Conservation (phyloP, 1,140 invertebrate species). For the Palaemon carinicauda region DNA sequence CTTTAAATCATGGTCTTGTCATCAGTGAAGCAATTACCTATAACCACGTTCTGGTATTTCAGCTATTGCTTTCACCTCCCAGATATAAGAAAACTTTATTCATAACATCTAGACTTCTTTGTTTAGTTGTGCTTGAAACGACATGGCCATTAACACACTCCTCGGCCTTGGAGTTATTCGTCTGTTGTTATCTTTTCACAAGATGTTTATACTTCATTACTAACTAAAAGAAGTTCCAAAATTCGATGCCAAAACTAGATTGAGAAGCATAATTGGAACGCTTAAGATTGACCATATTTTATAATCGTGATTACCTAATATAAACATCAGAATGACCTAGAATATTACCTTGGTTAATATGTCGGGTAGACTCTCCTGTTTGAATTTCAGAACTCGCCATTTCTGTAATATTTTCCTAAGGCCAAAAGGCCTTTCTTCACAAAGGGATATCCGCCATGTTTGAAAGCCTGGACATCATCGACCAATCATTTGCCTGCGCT, state of each 20-base stretch:
- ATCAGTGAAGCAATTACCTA: too few relatives aligned
- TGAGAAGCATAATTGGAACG: constrained; percentile 22
- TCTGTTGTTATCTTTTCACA: constrained; percentile 26
- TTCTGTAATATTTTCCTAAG: background rate
- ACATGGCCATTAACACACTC: too few relatives aligned
- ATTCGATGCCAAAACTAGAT: background rate
- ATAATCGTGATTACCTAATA: background rate
- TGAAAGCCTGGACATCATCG: constrained; percentile 10
- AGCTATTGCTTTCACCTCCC: too few relatives aligned
- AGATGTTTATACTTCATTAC: constrained; percentile 39
- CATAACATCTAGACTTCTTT: too few relatives aligned
- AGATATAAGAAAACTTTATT: too few relatives aligned
- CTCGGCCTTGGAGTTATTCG: too few relatives aligned
- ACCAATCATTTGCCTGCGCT: background rate
- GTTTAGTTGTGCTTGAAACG: too few relatives aligned
- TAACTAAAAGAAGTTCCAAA: constrained; percentile 41
- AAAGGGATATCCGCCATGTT: constrained; percentile 47
- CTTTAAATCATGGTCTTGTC: too few relatives aligned
- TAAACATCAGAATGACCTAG: background rate
- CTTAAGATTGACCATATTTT: background rate
- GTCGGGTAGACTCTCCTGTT: constrained; percentile 33
- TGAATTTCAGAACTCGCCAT: constrained; percentile 40
- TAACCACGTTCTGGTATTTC: too few relatives aligned
- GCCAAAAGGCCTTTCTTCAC: constrained; percentile 42
- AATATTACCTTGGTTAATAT: constrained; percentile 49